Base-by-base conservation (phyloP, 2,797 vertebrate species). In the Bucorvus abyssinicus region DNA sequence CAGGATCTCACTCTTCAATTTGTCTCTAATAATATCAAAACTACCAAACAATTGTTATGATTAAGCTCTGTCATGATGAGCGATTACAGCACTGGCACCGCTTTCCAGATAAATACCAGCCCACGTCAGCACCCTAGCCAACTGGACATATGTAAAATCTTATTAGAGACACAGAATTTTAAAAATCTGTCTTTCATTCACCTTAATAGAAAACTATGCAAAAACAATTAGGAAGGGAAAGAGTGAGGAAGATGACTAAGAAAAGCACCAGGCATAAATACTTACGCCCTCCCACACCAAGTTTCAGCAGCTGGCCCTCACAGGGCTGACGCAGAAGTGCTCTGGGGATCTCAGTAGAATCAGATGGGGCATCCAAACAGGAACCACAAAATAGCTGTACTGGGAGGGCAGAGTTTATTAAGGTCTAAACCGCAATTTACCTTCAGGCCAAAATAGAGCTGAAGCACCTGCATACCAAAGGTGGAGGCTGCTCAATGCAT, bases 191-290 rank as follows among this genome's bases (percentile, higher is more conserved):
- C 22, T 74, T 60, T 59, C 64, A 68, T 80, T 89, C 81, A 69
- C 76, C 34, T 23, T 74, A 85, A 44, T 11, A 88, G 52, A 84
- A 47, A 94, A 89, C 36, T 29, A 49, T 10, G 55, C 61, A 88
- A 93, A 89, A 88, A 45, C 32, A 73, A 40, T 26, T 22, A 47
- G 38, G 42, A 78, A 84, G 13, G 7, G 34, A 76, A 94, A 64
- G 55, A 73, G 27, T 29, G 24, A 67, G 19, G 36, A 49, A 76
- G 38, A 87, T 87, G 59, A 91, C 78, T 90, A 77, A 94, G 70
- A 84, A 92, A 76, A 88, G 59, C 78, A 91, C 19, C 45, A 85
- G 44, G 76, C 42, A 73, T 36, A 91, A 92, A 87, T 49, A 92
- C 30, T 68, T 57, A 70, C 12, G 45, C 45, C 84, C 44, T 91